Conservation (phyloP, 2,888 invertebrate genomes). For the Diogma glabrata region DNA sequence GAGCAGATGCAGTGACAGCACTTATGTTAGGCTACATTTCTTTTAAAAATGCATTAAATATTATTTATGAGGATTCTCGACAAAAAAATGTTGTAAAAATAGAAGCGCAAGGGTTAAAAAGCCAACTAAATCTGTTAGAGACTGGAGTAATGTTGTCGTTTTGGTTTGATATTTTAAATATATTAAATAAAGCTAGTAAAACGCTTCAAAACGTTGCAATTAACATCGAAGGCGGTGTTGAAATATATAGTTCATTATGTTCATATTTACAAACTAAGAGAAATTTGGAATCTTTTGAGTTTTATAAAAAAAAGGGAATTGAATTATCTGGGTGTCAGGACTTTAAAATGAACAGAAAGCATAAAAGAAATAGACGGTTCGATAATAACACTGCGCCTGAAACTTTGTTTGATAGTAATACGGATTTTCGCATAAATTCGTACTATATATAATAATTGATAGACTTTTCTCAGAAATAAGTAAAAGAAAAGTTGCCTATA, state of each 20-base stretch:
- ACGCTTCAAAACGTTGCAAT: too few species aligned
- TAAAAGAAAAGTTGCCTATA: neutral
- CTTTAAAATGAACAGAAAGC: neutral
- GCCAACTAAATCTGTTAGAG: neutral
- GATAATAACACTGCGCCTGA: neutral
- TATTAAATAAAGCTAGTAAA: neutral
- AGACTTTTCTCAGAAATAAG: neutral
- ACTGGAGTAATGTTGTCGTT: neutral
- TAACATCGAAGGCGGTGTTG: neutral
- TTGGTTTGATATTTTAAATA: neutral
- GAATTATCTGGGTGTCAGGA: neutral
- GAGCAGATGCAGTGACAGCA: slow-evolving; percentile 9
- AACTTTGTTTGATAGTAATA: neutral
- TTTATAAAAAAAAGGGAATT: neutral
- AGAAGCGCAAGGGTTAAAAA: neutral
- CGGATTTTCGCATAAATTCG: neutral
- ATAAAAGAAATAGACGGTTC: neutral
- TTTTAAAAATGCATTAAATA: neutral
- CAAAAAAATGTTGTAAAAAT: neutral
- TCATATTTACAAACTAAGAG: neutral
- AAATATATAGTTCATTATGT: neutral
- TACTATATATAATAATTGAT: neutral
- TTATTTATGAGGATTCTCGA: neutral
- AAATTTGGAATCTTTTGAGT: neutral
- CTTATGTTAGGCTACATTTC: neutral